Evolutionary conservation across 2,797 vertebrate species (phyloP), one percentile per base, ranked within the genome.

Genomic region (Aselliscus stoliczkanus): DNA sequence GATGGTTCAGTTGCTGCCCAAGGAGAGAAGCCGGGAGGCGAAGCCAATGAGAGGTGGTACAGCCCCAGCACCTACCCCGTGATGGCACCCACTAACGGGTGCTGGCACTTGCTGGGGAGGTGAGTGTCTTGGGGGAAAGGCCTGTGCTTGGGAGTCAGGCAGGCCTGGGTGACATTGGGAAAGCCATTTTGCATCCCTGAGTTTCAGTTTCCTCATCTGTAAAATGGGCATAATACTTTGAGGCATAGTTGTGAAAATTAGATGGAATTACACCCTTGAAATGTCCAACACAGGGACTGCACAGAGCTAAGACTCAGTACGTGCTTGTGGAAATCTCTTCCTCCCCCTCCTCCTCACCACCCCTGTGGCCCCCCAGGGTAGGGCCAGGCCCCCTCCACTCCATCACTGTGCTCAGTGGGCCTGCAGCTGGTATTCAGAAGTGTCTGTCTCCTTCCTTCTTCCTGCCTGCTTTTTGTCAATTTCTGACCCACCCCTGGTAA

Each of bases 1-100:
- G 99, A 85, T 99, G 99, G 98, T 99, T 99, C 97, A 99, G 97
- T 99, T 99, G 99, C 99, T 99, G 98, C 87, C 12, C 89, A 81
- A 39, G 44, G 60, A 92, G 0, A 96, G 65, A 97, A 10, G 56
- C 0, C 4, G 10, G 3, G 44, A 64, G 27, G 13, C 1, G 5
- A 50, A 29, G 25, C 9, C 56, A 9, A 27, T 54, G 75, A 52
- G 37, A n/a, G 34, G 18, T 0, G 5, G 56, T 7, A 1, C 2
- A 21, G 72, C 64, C 34, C 42, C 18, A 23, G 25, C 0, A 0
- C 27, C 58, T 21, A 42, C 20, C 79, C 15, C 0, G 0, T 10
- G 62, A 31, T 4, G 3, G 56, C 15, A 4, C 34, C 18, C 6
- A 0, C 13, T 39, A 96, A 97, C 76, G 96, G 97, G 97, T 34